phyloP scores from a whole-genome alignment of 2,797 vertebrate species.

The Crocodylus rhombifer region DNA sequence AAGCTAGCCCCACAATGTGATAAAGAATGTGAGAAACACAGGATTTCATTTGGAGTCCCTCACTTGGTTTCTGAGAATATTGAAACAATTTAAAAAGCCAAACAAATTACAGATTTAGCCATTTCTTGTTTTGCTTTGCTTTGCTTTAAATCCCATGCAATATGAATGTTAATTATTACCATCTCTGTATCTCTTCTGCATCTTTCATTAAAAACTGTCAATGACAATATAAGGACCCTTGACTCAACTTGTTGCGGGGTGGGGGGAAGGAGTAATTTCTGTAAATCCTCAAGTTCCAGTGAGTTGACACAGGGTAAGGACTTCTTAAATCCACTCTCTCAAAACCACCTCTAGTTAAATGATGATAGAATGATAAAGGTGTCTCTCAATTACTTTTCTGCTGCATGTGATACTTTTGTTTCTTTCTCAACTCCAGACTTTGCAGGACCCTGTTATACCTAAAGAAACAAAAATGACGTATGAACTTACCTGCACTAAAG shows the following conservation, averaged over 20 bases:
- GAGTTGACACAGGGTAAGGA: background rate
- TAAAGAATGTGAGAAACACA: background rate
- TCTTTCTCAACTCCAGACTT: no score
- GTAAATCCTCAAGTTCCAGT: background rate
- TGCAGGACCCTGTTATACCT: no score
- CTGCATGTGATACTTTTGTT: no score
- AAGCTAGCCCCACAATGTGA: background rate
- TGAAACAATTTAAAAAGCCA: background rate
- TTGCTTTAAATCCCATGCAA: background rate
- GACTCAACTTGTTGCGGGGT: background rate
- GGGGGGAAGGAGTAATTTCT: background rate
- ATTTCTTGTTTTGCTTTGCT: background rate
- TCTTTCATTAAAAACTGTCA: no score
- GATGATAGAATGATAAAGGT: background rate
- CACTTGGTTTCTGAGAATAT: background rate
- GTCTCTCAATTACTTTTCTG: background rate
- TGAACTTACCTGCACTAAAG: no score
- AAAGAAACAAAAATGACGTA: no score
- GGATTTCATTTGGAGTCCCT: background rate
- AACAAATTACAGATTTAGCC: background rate
- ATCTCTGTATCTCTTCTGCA: no score
- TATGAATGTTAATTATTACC: no score
- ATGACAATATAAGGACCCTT: background rate
- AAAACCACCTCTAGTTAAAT: background rate
- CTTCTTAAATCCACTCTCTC: background rate